These are phyloP conservation scores for Enteromius viviparus DNA, from an alignment of 2,797 vertebrate species.

Conservation along the genomic window DNA sequence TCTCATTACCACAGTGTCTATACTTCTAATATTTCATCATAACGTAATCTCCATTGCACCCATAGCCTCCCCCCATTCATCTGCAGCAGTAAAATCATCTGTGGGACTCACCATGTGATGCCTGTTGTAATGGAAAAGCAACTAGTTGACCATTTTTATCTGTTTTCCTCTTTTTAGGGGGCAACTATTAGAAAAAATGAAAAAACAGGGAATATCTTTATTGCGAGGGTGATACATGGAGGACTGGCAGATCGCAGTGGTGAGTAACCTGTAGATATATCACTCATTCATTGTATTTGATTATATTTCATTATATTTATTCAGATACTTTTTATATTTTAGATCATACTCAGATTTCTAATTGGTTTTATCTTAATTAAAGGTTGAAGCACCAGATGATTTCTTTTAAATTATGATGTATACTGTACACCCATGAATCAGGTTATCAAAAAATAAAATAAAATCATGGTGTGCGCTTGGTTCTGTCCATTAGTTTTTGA, in stretches of 20 bases:
- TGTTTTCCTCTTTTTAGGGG: constrained; percentile 74
- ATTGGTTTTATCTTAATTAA: background rate
- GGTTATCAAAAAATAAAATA: background rate
- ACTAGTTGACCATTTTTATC: background rate
- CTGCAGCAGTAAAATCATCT: background rate
- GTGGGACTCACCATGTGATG: background rate
- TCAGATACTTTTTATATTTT: background rate
- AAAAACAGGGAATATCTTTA: constrained; percentile 85
- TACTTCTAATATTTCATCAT: constrained; percentile 20
- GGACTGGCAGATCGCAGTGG: constrained; percentile 93
- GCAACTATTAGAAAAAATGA: constrained; percentile 92
- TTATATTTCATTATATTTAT: too few species aligned
- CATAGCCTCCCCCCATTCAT: background rate
- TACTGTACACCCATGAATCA: too few species aligned
- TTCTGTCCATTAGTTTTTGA: background rate
- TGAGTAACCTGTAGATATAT: constrained; percentile 65
- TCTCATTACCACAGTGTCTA: background rate
- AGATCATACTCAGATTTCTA: background rate
- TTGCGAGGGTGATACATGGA: constrained; percentile 91
- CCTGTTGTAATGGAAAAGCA: background rate
- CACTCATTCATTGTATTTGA: background rate
- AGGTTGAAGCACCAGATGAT: background rate
- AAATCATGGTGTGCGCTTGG: too few species aligned
- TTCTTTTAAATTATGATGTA: background rate
- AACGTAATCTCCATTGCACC: background rate